Evolutionary conservation across 1,140 invertebrate genomes (phyloP), one percentile per base, ranked within the genome.

Genomic region (Meloidogyne exigua): DNA sequence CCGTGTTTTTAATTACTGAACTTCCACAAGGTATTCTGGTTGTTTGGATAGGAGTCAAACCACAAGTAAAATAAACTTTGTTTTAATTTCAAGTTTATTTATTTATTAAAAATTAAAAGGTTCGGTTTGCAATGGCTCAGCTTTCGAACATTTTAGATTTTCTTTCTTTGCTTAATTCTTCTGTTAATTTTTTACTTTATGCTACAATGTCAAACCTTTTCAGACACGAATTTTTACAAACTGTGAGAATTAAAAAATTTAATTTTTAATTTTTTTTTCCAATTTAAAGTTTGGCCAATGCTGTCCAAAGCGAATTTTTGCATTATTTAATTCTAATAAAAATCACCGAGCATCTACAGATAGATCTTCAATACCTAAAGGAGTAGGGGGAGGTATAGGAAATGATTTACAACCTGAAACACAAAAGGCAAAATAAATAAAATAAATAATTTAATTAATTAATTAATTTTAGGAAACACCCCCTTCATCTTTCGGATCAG

Each of bases 101-200:
- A 3, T 32, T 49, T 49, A 7, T 15, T 15, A 57, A n/a, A n/a
- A n/a, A n/a, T n/a, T n/a, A n/a, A 9, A 4, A 57, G 49, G 49
- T 82, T 49, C 67, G 74, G 1, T 81, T 83, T 18, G 81, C 81
- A 42, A 82, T 84, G 80, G 57, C 42, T 9, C 83, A 87, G 66
- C 84, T 90, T n/a, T 88, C 89, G 12, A 88, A 89, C 79, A 74
- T 89, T 2, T 86, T 89, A 82, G 89, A 90, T 80, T 83, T 90
- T 26, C 63, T 81, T 62, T 80, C 78, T 3, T 85, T 89, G 86
- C 79, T 81, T 15, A 81, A 81, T 68, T 81, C 78, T 32, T 81
- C 80, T 21, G 86, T 89, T 44, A 90, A 90, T 80, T 90, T 90
- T 81, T 88, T 90, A 62, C 87, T 90, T 25, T 90, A 90, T 80